A percentile compares a stretch with the other conserved stretches of the same genome.
Evolutionary conservation across 2,113 vertebrate species (phyloP).

Genomic region (Capricornis sumatraensis): DNA sequence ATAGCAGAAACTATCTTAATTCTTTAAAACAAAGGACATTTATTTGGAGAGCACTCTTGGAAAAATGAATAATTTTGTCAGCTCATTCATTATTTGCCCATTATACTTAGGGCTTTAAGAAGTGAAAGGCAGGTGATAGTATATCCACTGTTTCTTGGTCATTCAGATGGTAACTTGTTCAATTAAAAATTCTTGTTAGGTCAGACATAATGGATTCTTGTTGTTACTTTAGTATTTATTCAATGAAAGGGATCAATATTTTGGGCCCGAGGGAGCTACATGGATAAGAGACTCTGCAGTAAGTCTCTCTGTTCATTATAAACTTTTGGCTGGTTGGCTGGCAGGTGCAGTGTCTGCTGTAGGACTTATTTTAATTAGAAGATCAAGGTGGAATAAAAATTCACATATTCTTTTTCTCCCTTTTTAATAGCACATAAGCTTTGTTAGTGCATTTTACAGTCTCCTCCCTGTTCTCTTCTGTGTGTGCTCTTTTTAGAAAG

Average conservation of each 20-base stretch:
- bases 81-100: constrained; percentile 16
- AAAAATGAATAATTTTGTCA: neutral
- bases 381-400: neutral
- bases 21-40: neutral
- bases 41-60: neutral
- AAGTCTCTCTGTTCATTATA: constrained; percentile 61
- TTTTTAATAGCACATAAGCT: neutral
- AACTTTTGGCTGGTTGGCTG: constrained; percentile 44
- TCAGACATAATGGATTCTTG: constrained; percentile 62
- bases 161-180: constrained; percentile 50
- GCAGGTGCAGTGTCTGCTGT: neutral
- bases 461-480: neutral
- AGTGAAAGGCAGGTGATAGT: constrained; percentile 38
- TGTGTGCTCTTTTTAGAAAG: neutral
- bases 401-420: neutral
- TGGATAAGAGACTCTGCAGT: constrained; percentile 56
- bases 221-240: constrained; percentile 54
- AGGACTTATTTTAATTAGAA: constrained; percentile 47
- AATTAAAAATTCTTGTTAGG: constrained; percentile 74
- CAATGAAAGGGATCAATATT: constrained; percentile 28
- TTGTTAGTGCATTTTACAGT: neutral
- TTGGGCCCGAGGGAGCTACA: constrained; percentile 32
- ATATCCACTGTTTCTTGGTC: neutral
- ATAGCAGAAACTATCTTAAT: neutral
- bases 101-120: constrained; percentile 29